A percentile compares a stretch with the other conserved stretches of the same genome.
Evolutionary conservation across 2,888 invertebrate species (phyloP).

Genomic region (Apodemia zela): DNA sequence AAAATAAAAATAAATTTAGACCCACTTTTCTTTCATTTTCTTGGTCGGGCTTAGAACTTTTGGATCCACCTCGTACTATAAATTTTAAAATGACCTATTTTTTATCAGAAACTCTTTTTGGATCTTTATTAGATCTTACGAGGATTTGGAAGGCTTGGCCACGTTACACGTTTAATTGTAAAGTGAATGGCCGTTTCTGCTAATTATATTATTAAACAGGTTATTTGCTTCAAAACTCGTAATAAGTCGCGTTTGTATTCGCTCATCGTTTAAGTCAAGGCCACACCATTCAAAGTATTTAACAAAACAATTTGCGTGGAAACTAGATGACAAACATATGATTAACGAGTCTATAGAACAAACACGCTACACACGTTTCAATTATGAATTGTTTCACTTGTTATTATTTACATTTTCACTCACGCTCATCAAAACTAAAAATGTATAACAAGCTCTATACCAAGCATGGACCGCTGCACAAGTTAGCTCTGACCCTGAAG

Average conservation of each 20-base stretch:
- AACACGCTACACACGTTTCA: neutral
- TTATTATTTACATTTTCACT: neutral
- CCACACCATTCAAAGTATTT: constrained; percentile 9
- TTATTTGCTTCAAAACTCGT: neutral
- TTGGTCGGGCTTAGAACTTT: too few species aligned
- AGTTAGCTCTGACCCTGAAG: too few species aligned
- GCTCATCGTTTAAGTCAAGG: constrained; percentile 13
- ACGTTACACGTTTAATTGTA: neutral
- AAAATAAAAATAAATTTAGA: too few species aligned
- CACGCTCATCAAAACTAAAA: neutral
- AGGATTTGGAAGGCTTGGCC: too few species aligned
- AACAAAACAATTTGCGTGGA: constrained; percentile 26
- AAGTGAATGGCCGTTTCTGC: neutral
- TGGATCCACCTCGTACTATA: too few species aligned
- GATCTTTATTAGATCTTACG: too few species aligned
- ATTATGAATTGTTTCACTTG: constrained; percentile 1
- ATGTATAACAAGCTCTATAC: too few species aligned
- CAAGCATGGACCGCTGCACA: too few species aligned
- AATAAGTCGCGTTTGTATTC: neutral
- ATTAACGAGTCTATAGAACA: neutral
- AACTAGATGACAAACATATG: constrained; percentile 20
- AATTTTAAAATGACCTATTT: too few species aligned
- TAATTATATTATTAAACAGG: neutral
- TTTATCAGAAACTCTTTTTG: too few species aligned
- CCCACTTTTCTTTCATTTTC: too few species aligned